A percentile compares a stretch with the other conserved stretches of the same genome.
These are phyloP conservation scores for Papilio polytes DNA, from an alignment of 1,140 invertebrate genomes.

Conservation along the genomic window DNA sequence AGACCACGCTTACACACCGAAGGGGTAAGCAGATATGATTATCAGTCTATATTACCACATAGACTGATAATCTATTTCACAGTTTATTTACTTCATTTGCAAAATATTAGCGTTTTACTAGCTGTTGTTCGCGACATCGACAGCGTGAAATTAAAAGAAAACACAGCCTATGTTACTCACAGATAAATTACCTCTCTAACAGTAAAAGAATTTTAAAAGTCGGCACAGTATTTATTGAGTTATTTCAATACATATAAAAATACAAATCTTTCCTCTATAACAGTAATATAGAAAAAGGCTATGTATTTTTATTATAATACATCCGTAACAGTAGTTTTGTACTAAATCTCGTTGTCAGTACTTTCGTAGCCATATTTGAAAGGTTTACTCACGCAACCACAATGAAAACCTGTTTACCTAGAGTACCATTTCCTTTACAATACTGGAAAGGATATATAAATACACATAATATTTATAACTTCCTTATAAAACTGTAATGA, in stretches of 20 bases:
- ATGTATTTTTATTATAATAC: not conserved
- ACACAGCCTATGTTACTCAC: too few species aligned
- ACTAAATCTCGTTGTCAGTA: constrained; percentile 5
- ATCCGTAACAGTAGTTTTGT: not conserved
- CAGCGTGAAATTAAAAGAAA: too few species aligned
- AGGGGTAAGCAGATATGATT: not conserved
- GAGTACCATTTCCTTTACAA: constrained; percentile 18
- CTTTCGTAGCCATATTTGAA: constrained; percentile 18
- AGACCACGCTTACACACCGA: not conserved
- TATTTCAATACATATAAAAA: too few species aligned
- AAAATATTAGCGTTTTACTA: too few species aligned
- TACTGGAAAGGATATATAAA: constrained; percentile 17
- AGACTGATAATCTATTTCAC: too few species aligned
- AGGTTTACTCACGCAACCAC: constrained; percentile 16
- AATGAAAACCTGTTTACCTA: constrained; percentile 23
- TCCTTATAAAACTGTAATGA: not conserved
- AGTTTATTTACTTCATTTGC: too few species aligned
- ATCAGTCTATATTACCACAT: not conserved
- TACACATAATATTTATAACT: not conserved
- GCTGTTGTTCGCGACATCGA: too few species aligned
- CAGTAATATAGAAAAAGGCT: too few species aligned
- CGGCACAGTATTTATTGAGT: too few species aligned
- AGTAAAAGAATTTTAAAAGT: too few species aligned
- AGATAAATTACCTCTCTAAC: too few species aligned
- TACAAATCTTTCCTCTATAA: too few species aligned